phyloP scores from a whole-genome alignment of 2,113 vertebrate genomes.

The Ellobius talpinus region DNA sequence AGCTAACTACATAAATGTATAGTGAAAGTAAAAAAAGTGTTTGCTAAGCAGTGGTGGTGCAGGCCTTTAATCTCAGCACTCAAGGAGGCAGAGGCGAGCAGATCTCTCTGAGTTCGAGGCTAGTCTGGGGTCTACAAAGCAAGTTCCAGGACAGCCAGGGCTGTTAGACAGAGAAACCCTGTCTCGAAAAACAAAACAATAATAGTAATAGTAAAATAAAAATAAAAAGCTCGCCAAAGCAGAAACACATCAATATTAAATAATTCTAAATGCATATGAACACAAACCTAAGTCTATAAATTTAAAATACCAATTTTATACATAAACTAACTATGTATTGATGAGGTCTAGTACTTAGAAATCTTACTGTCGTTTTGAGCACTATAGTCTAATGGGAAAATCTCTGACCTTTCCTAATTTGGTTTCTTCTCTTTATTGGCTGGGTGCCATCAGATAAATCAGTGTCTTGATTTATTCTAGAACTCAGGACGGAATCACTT shows the following conservation, averaged over 20 bases:
- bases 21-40: too few relatives aligned
- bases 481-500: not conserved
- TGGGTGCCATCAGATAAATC: not conserved
- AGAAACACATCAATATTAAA: not conserved
- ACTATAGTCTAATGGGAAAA: not conserved
- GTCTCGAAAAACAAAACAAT: not conserved
- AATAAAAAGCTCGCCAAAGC: not conserved
- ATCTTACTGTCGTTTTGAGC: constrained; percentile 1
- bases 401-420: constrained; percentile 41
- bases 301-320: not conserved
- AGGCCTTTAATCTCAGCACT: not conserved
- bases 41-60: not conserved
- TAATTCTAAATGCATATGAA: constrained; percentile 21
- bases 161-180: not conserved
- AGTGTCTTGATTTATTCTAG: constrained; percentile 20
- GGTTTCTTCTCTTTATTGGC: not conserved
- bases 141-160: not conserved
- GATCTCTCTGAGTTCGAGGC: not conserved
- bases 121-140: not conserved
- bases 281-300: not conserved
- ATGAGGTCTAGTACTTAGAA: not conserved
- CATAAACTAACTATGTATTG: not conserved
- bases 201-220: not conserved
- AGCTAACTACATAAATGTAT: too few relatives aligned
- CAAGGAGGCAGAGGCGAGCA: not conserved